Conservation (phyloP, 2,888 invertebrate species). For the Himalopsyche japonica region DNA sequence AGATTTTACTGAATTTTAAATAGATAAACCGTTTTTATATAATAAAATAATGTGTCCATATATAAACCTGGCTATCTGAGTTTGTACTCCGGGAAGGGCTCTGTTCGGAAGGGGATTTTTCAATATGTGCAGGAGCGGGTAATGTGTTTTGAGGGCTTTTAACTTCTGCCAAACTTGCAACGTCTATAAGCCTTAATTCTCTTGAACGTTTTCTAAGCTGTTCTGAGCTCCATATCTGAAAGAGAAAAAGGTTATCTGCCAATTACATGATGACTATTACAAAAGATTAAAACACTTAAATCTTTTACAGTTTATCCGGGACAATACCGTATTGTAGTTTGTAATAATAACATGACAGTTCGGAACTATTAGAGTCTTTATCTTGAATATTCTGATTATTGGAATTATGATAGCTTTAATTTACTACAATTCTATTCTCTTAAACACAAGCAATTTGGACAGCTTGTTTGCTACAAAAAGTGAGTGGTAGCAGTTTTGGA, state of each 20-base stretch:
- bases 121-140: slow-evolving; percentile 46
- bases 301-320: not conserved
- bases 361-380: too few relatives aligned
- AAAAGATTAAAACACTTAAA: not conserved
- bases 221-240: slow-evolving; percentile 70
- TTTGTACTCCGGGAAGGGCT: slow-evolving; percentile 77
- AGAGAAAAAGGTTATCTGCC: not conserved
- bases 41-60: not conserved
- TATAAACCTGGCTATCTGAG: slow-evolving; percentile 74
- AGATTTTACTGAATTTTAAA: too few relatives aligned
- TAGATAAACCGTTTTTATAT: too few relatives aligned
- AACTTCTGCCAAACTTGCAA: slow-evolving; percentile 50
- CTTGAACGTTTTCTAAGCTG: slow-evolving; percentile 71
- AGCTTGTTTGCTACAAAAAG: too few relatives aligned
- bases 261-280: slow-evolving; percentile 28
- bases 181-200: slow-evolving; percentile 59
- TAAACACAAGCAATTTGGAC: too few relatives aligned
- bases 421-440: too few relatives aligned
- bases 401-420: too few relatives aligned
- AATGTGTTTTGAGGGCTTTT: slow-evolving; percentile 52
- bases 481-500: too few relatives aligned
- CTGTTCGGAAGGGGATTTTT: slow-evolving; percentile 57
- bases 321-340: too few relatives aligned
- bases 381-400: too few relatives aligned
- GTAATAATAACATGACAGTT: too few relatives aligned